Conservation (phyloP, 2,113 vertebrate genomes). For the Clarias batrachus region DNA sequence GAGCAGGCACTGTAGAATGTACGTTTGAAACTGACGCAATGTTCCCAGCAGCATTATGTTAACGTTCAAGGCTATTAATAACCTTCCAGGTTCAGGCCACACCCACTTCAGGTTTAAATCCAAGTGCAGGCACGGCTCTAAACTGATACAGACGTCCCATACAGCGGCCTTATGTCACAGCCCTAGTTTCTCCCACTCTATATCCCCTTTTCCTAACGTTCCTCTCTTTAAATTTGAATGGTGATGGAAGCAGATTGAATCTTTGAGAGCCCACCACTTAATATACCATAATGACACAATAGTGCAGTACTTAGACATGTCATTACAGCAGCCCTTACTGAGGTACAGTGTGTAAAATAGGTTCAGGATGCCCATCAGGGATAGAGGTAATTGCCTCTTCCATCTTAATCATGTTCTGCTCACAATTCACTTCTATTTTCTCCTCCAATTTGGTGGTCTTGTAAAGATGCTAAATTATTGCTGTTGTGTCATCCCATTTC, state of each 20-base stretch:
- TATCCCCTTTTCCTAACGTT: background rate
- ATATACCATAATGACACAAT: slow-evolving; percentile 34
- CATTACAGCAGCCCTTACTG: slow-evolving; percentile 36
- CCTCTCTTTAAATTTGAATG: slow-evolving; percentile 2
- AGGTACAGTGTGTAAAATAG: slow-evolving; percentile 35
- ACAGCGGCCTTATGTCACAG: background rate
- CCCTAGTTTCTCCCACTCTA: background rate
- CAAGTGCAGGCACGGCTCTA: background rate
- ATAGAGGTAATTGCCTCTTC: slow-evolving; percentile 46
- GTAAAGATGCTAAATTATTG: slow-evolving; percentile 42
- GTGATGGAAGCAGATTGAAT: slow-evolving; percentile 8
- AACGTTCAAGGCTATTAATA: background rate
- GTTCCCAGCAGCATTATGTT: background rate
- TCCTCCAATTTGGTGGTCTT: slow-evolving; percentile 28
- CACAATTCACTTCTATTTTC: slow-evolving; percentile 49
- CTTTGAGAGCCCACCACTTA: slow-evolving; percentile 25
- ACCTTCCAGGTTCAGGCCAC: background rate
- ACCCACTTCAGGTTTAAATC: background rate
- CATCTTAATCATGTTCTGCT: slow-evolving; percentile 52
- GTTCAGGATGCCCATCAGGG: slow-evolving; percentile 26
- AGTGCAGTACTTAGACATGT: slow-evolving; percentile 31
- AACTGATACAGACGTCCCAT: background rate
- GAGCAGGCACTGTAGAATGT: background rate
- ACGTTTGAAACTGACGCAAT: background rate
- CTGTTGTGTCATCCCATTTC: slow-evolving; percentile 33